These are phyloP conservation scores for Chaitophorus viminalis DNA, from an alignment of 2,888 invertebrate genomes.

Conservation along the genomic window DNA sequence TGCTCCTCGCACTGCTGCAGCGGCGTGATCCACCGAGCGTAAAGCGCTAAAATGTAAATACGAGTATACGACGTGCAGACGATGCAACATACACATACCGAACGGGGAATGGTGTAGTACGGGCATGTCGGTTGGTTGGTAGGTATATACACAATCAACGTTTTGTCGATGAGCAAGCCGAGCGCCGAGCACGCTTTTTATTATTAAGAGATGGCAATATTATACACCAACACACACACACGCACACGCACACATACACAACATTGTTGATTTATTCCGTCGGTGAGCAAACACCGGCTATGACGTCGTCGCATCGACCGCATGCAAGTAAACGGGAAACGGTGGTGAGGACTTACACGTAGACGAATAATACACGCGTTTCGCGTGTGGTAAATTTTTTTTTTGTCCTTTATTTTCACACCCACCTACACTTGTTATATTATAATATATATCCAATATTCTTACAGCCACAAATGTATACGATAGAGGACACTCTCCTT, in stretches of 20 bases:
- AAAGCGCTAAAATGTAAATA: not conserved
- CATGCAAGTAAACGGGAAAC: conserved; percentile 4
- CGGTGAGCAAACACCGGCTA: not conserved
- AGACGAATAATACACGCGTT: not conserved
- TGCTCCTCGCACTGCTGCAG: not conserved
- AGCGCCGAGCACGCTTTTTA: not conserved
- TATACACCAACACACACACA: not conserved
- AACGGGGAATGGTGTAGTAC: not conserved
- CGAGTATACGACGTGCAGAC: not conserved
- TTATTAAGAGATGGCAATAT: not conserved
- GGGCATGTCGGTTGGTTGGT: not conserved
- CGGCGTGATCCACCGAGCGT: not conserved
- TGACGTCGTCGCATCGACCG: conserved; percentile 19
- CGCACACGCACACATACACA: too few relatives aligned
- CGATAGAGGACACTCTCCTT: not conserved
- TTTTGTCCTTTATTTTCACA: not conserved
- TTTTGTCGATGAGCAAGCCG: conserved; percentile 13
- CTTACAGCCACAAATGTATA: not conserved
- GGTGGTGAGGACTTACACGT: not conserved
- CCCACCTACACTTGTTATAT: not conserved
- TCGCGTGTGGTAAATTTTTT: not conserved
- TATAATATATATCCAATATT: not conserved
- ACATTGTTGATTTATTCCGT: not conserved
- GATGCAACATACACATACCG: not conserved
- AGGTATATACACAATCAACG: not conserved